These are phyloP conservation scores for Pteruthius melanotis DNA, from an alignment of 2,113 vertebrate species.

Conservation along the genomic window DNA sequence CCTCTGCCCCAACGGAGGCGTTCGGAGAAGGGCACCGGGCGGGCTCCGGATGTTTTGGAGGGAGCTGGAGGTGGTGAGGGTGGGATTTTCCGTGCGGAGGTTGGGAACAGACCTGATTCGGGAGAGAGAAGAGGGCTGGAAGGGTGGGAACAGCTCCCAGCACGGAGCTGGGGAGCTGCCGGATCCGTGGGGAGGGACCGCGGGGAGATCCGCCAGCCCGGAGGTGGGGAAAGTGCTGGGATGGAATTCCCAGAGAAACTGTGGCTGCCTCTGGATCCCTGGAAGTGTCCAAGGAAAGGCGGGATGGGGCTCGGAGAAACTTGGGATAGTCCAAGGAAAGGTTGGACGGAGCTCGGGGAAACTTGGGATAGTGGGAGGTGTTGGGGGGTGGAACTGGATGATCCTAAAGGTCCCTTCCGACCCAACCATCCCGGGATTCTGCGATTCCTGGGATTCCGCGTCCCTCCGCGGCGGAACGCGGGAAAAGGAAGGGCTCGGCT, in stretches of 20 bases:
- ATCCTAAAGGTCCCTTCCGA: background rate
- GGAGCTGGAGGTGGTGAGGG: constrained; percentile 61
- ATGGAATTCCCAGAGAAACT: background rate
- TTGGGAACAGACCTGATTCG: constrained; percentile 54
- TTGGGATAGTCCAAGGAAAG: background rate
- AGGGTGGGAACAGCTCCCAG: background rate
- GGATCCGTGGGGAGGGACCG: fast-evolving
- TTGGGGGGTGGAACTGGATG: fast-evolving
- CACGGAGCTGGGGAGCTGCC: background rate
- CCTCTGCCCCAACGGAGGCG: constrained; percentile 32
- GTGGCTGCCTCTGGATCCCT: background rate
- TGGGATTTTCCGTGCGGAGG: constrained; percentile 44
- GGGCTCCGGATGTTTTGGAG: constrained; percentile 52
- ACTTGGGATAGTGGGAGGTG: background rate
- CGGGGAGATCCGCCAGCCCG: background rate
- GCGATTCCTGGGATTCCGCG: background rate
- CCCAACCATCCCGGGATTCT: background rate
- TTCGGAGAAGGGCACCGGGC: constrained; percentile 36
- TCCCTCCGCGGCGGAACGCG: too few species aligned
- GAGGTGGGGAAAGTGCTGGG: background rate
- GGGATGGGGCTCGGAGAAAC: fast-evolving
- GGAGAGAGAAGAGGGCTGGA: constrained; percentile 49
- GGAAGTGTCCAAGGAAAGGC: background rate
- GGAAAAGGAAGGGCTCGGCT: background rate
- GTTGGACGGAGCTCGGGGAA: background rate